phyloP scores from a whole-genome alignment of 2,113 vertebrate genomes.

The Gadus chalcogrammus region DNA sequence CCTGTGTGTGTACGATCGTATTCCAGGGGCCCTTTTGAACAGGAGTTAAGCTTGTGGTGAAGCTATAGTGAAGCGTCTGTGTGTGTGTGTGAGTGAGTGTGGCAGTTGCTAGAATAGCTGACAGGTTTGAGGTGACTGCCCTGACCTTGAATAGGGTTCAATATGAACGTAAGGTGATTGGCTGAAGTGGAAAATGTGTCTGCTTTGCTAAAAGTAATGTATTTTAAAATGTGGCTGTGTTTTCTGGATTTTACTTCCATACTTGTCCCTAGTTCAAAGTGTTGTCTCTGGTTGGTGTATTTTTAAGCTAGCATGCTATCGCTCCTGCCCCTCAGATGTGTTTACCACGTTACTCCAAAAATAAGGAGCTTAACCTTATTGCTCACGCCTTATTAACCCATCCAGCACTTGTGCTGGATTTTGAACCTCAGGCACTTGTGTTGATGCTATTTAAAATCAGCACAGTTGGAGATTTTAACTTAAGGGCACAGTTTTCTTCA shows the following conservation, averaged over 20 bases:
- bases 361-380: slow-evolving; percentile 28
- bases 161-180: slow-evolving; percentile 26
- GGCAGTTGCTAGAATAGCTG: too few species aligned
- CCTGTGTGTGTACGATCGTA: slow-evolving; percentile 11
- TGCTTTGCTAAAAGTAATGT: too few species aligned
- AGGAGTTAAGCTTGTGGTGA: neutral
- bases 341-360: slow-evolving; percentile 47
- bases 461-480: too few species aligned
- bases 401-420: too few species aligned
- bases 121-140: too few species aligned
- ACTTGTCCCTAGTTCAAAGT: slow-evolving; percentile 10
- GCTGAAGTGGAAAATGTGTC: slow-evolving; percentile 42
- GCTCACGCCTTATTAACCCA: slow-evolving; percentile 9
- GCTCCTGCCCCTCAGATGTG: slow-evolving; percentile 41
- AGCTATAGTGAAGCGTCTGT: too few species aligned
- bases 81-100: too few species aligned
- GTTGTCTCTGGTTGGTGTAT: slow-evolving; percentile 42
- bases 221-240: slow-evolving; percentile 46
- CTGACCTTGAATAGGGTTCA: too few species aligned
- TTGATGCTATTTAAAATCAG: too few species aligned
- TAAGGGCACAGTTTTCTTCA: too few species aligned
- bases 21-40: slow-evolving; percentile 39
- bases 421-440: too few species aligned
- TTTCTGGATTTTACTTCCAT: slow-evolving; percentile 1
- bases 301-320: slow-evolving; percentile 45